Evolutionary conservation across 2,113 vertebrate species (phyloP), one percentile per base, ranked within the genome.

Genomic region (Lota lota): DNA sequence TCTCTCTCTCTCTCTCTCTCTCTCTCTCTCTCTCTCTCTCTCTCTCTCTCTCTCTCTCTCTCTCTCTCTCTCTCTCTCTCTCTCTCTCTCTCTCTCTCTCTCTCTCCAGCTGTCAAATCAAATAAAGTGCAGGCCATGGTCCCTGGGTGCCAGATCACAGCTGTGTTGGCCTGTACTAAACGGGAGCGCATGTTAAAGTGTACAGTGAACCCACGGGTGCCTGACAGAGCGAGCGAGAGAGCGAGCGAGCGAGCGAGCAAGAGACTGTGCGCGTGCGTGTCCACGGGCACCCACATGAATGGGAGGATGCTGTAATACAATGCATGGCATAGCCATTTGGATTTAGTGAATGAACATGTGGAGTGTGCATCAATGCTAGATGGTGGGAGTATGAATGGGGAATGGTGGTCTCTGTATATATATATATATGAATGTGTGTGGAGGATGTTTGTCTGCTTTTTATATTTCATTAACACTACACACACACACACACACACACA

Each of bases 141-240:
- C 89, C 85, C 84, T 84, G 82, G 88, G 89, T 87, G 83, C 82
- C 84, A 82, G 83, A 90, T 87, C 89, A 88, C 90, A 92, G 91
- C 91, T 92, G 90, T 86, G 86, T 84, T 77, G 79, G 80, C 22
- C 59, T 79, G 74, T 63, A 73, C 77, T 78, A 85, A 89, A 83
- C 85, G 83, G 85, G 85, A 87, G 82, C 71, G 77, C 74, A 82
- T 80, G 81, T 89, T 87, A 84, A 76, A 85, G 83, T 84, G 83
- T 85, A 84, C 87, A 88, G 82, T 85, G 85, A 86, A 86, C 81
- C 74, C 83, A 81, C 72, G 66, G 70, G 81, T 75, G 81, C 77
- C 72, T 84, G 81, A 64, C 79, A 79, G 79, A 73, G 70, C 14
- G 22, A 67, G 59, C 36, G 17, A 2, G 81, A 61, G 80, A 78